Evolutionary conservation across 1,140 invertebrate species (phyloP).

Genomic region (Palaemon carinicauda): DNA sequence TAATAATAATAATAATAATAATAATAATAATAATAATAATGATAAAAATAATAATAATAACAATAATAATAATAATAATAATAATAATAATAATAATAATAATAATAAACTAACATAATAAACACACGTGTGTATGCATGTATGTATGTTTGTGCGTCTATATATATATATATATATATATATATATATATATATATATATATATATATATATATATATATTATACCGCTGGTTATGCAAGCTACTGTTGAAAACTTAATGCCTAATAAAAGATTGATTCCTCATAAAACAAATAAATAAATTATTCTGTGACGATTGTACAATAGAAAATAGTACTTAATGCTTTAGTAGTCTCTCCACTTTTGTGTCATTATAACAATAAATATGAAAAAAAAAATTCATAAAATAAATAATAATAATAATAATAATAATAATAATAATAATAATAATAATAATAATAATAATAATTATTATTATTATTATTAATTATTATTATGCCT

Average conservation of each 20-base stretch:
- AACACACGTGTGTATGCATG: not conserved
- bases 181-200: conserved; percentile 11
- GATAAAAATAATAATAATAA: no score
- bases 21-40: no score
- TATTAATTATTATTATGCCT: not conserved
- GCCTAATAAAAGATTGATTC: not conserved
- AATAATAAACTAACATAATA: not conserved
- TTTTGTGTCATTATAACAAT: no score
- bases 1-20: no score
- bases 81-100: no score
- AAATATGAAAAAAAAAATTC: no score
- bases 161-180: conserved; percentile 6
- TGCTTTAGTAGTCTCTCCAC: no score
- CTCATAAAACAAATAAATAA: not conserved
- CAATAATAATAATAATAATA: no score
- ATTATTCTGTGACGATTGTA: no score
- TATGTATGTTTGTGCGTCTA: not conserved
- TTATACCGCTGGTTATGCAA: not conserved
- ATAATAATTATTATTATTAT: not conserved
- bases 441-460: not conserved
- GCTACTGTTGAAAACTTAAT: not conserved
- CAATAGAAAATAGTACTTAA: not conserved
- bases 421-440: no score
- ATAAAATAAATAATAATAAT: no score
- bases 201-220: conserved; percentile 24